phyloP scores from a whole-genome alignment of 2,113 vertebrate genomes.

The Hyaena hyaena region DNA sequence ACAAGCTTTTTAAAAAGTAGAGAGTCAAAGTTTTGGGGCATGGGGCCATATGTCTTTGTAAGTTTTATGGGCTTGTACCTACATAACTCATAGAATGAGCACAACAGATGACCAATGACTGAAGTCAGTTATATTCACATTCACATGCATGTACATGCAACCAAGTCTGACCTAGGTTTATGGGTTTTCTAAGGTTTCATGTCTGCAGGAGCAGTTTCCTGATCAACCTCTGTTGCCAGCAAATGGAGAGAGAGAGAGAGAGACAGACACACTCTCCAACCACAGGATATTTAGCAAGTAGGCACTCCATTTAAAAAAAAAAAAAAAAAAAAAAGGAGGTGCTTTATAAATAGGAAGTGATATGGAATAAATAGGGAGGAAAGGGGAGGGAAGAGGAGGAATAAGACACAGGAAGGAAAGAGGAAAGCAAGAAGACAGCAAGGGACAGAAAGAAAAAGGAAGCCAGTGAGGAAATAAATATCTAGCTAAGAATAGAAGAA shows the following conservation, averaged over 20 bases:
- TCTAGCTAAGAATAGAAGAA: background rate
- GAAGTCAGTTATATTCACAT: background rate
- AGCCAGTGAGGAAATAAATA: background rate
- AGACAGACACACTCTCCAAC: background rate
- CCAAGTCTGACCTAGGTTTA: background rate
- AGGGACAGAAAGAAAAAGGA: background rate
- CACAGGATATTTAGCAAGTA: background rate
- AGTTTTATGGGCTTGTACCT: background rate
- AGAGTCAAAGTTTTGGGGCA: background rate
- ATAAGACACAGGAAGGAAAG: background rate
- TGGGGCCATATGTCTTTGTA: background rate
- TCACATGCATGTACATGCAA: fast-evolving
- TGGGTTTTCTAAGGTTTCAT: background rate
- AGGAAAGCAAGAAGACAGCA: background rate
- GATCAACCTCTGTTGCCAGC: background rate
- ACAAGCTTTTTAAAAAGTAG: background rate
- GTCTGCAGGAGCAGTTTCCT: background rate
- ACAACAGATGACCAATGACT: background rate
- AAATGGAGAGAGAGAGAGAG: background rate
- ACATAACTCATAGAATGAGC: background rate
- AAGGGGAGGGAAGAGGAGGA: too few relatives aligned
- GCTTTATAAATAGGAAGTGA: background rate
- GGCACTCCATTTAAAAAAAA: background rate
- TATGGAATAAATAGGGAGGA: background rate
- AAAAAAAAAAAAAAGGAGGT: too few relatives aligned